Evolutionary conservation across 2,797 vertebrate species (phyloP).

Genomic region (Siniperca undulata): DNA sequence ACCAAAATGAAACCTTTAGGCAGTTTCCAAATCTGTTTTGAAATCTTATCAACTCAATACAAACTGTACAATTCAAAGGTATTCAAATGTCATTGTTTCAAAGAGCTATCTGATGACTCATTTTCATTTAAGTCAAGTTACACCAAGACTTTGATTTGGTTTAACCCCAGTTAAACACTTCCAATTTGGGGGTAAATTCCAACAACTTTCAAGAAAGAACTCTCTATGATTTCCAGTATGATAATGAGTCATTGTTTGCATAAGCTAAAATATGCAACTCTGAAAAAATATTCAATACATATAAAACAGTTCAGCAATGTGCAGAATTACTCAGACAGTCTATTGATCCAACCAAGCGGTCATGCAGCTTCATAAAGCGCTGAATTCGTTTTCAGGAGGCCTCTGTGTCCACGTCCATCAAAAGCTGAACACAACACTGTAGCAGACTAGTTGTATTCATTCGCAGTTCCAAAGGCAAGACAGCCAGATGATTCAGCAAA

Average conservation of each 20-base stretch:
- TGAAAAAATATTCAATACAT: conserved; percentile 16
- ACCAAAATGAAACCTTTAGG: not conserved
- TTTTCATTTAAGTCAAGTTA: not conserved
- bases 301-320: conserved; percentile 21
- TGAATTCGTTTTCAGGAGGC: conserved; percentile 34
- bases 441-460: conserved; percentile 76
- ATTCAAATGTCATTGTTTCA: not conserved
- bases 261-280: conserved; percentile 28
- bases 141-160: not conserved
- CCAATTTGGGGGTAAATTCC: not conserved
- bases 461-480: conserved; percentile 64
- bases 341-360: conserved; percentile 29
- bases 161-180: not conserved
- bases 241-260: conserved; percentile 23
- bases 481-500: conserved; percentile 82
- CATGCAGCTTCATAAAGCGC: conserved; percentile 44
- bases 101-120: not conserved
- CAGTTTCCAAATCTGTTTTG: not conserved
- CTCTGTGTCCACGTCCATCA: conserved; percentile 66
- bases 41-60: not conserved
- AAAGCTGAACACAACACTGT: conserved; percentile 47
- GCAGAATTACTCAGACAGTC: conserved; percentile 20
- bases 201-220: not conserved
- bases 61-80: not conserved
- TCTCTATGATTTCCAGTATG: conserved; percentile 1